These are phyloP conservation scores for Antechinus stuartii DNA, from an alignment of 2,113 vertebrate species.

Conservation along the genomic window DNA sequence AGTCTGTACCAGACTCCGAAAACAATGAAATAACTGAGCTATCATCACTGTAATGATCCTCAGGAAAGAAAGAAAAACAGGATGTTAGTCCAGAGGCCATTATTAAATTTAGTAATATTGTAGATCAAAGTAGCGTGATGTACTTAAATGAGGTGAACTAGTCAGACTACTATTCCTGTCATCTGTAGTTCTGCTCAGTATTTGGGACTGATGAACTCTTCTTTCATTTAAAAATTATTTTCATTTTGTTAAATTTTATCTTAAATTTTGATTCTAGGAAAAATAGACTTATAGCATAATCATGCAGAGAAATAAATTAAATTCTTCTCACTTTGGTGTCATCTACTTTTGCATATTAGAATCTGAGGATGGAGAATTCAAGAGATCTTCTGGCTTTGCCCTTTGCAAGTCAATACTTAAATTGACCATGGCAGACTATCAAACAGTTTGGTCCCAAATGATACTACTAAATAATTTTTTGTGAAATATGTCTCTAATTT, in stretches of 20 bases:
- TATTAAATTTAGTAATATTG: neutral
- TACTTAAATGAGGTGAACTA: neutral
- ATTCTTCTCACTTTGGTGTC: neutral
- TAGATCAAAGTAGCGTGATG: neutral
- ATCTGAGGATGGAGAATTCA: neutral
- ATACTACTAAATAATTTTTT: neutral
- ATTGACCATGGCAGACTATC: neutral
- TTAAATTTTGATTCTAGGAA: conserved; percentile 2
- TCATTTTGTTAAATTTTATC: neutral
- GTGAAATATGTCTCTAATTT: conserved; percentile 5
- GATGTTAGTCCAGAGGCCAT: neutral
- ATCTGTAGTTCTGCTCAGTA: neutral
- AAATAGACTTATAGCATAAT: neutral
- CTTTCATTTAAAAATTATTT: neutral
- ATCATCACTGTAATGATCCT: conserved; percentile 1
- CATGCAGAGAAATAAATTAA: neutral
- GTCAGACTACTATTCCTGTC: neutral
- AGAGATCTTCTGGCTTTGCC: neutral
- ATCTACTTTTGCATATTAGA: neutral
- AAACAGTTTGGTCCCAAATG: neutral
- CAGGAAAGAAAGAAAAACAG: neutral
- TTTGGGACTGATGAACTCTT: neutral
- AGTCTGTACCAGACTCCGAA: neutral
- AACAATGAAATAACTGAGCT: neutral
- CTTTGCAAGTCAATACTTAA: neutral